These are phyloP conservation scores for Nebria brevicollis DNA, from an alignment of 2,888 invertebrate genomes.

Conservation along the genomic window DNA sequence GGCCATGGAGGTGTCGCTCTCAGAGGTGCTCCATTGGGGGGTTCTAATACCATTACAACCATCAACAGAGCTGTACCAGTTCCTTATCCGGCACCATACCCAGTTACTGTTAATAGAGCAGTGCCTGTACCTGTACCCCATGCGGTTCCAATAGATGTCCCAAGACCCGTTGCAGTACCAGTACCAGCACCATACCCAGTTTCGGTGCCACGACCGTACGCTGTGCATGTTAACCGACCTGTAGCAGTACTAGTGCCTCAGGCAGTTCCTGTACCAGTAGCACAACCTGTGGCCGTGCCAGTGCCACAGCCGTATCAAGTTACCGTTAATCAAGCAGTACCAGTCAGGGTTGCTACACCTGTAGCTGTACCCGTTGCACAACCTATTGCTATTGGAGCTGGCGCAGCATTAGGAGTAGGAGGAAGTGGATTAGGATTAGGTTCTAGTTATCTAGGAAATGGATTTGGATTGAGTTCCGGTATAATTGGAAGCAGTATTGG, in stretches of 20 bases:
- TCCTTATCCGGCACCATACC: slow-evolving; percentile 52
- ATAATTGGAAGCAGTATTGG: slow-evolving; percentile 41
- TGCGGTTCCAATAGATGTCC: slow-evolving; percentile 55
- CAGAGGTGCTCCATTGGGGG: slow-evolving; percentile 34
- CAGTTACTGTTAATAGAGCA: slow-evolving; percentile 52
- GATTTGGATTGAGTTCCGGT: slow-evolving; percentile 34
- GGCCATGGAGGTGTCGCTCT: slow-evolving; percentile 46
- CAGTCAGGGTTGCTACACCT: slow-evolving; percentile 46
- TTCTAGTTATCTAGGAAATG: slow-evolving; percentile 37
- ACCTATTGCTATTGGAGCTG: slow-evolving; percentile 17
- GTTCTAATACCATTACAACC: slow-evolving; percentile 52
- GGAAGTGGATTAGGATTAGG: slow-evolving; percentile 25
- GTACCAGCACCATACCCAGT: slow-evolving; percentile 55
- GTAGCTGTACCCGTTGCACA: slow-evolving; percentile 31
- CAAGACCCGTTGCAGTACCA: slow-evolving; percentile 56
- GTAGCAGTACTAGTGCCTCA: slow-evolving; percentile 53
- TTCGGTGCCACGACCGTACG: slow-evolving; percentile 54
- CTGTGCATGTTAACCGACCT: slow-evolving; percentile 49
- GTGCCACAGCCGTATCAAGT: slow-evolving; percentile 49
- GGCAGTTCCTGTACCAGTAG: slow-evolving; percentile 50
- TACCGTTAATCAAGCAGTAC: slow-evolving; percentile 48
- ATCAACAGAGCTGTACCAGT: slow-evolving; percentile 54
- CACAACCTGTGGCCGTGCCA: slow-evolving; percentile 32
- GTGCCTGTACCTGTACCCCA: slow-evolving; percentile 54
- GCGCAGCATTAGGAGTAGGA: slow-evolving; percentile 17